Evolutionary conservation across 1,140 invertebrate genomes (phyloP).

Genomic region (Drosophila azteca): DNA sequence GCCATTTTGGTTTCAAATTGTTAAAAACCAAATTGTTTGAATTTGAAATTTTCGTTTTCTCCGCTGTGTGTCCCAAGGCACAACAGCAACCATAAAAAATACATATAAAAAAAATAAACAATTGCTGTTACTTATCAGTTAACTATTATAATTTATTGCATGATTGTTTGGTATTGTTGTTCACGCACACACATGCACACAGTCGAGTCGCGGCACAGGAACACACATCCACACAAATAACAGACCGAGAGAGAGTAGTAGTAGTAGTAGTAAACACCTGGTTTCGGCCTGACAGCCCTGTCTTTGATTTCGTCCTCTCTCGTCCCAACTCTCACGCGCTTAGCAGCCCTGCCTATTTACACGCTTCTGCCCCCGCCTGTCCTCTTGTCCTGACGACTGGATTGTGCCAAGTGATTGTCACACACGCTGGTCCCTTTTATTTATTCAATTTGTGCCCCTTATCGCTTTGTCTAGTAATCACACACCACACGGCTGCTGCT

Average conservation of each 20-base stretch:
- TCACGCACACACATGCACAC: not conserved
- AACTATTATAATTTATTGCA: conserved; percentile 22
- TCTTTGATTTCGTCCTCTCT: conserved; percentile 19
- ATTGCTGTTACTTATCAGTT: not conserved
- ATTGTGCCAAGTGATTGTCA: conserved; percentile 33
- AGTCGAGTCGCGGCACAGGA: not conserved
- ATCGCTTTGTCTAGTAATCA: conserved; percentile 49
- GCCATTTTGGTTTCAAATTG: conserved; percentile 84
- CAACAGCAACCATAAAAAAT: conserved; percentile 19
- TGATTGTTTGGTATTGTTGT: conserved; percentile 7
- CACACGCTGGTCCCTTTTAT: conserved; percentile 32
- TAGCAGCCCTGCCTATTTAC: conserved; percentile 6
- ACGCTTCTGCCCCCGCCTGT: conserved; percentile 15
- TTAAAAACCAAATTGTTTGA: too few species aligned
- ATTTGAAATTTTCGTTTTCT: too few species aligned
- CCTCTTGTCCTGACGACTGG: conserved; percentile 4
- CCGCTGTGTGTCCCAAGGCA: not conserved
- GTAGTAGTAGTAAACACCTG: conserved; percentile 30
- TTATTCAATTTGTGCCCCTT: conserved; percentile 43
- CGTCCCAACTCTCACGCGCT: conserved; percentile 2
- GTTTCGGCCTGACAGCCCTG: conserved; percentile 7
- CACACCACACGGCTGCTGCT: conserved; percentile 13
- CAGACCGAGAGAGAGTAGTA: conserved; percentile 9
- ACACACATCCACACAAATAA: not conserved
- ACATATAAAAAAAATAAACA: conserved; percentile 26